phyloP scores from a whole-genome alignment of 2,888 invertebrate species.

The Rhagophthalmus giganteus region DNA sequence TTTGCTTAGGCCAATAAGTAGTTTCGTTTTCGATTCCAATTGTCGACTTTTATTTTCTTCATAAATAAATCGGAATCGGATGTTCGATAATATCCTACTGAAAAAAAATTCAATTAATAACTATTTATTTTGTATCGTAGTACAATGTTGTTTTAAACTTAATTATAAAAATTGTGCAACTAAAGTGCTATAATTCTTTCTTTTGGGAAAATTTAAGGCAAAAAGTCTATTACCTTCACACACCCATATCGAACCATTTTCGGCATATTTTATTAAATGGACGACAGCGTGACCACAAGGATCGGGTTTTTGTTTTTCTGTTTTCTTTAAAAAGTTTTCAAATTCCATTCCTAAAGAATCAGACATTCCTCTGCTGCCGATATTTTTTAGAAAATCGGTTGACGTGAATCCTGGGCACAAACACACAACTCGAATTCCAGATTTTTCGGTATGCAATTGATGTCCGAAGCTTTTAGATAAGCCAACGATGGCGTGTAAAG shows the following conservation, averaged over 20 bases:
- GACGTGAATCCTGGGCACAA: constrained; percentile 52
- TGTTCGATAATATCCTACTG: too few species aligned
- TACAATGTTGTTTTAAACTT: not conserved
- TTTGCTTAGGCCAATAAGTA: too few species aligned
- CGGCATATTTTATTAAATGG: constrained; percentile 45
- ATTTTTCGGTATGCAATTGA: constrained; percentile 42
- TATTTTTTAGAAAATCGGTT: constrained; percentile 46
- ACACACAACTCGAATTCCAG: constrained; percentile 51
- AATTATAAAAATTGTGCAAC: constrained; percentile 39
- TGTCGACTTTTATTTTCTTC: too few species aligned
- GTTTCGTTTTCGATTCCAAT: too few species aligned
- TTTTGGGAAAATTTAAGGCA: constrained; percentile 38
- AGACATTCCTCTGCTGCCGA: constrained; percentile 39
- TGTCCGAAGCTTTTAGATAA: constrained; percentile 49
- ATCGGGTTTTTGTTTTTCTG: constrained; percentile 43
- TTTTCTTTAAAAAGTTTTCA: constrained; percentile 31
- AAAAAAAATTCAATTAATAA: too few species aligned
- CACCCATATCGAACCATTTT: constrained; percentile 49
- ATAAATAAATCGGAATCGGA: not conserved
- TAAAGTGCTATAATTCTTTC: constrained; percentile 35
- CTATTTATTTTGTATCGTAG: not conserved
- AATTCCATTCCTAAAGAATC: constrained; percentile 37
- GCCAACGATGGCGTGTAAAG: constrained; percentile 51
- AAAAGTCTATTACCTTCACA: constrained; percentile 48
- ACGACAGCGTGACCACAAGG: constrained; percentile 46